phyloP scores from a whole-genome alignment of 2,113 vertebrate genomes.

The Hoplias malabaricus region DNA sequence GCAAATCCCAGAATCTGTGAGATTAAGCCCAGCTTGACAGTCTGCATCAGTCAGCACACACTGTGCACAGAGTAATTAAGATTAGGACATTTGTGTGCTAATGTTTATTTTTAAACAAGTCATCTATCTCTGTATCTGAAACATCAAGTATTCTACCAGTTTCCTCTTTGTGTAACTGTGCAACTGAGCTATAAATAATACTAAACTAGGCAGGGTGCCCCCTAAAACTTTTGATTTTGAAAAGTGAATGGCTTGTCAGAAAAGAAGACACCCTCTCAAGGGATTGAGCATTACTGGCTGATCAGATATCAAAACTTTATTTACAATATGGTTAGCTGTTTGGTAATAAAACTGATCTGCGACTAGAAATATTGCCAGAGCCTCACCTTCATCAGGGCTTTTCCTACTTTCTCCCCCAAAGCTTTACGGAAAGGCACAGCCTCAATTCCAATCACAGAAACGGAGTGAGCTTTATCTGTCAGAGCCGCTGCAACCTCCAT shows the following conservation, averaged over 20 bases:
- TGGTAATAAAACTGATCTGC: too few relatives aligned
- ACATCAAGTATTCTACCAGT: neutral
- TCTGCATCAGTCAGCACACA: neutral
- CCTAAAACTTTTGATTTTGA: neutral
- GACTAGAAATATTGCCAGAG: neutral
- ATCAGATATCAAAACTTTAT: too few relatives aligned
- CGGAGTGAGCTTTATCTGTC: conserved; percentile 91
- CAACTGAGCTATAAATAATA: too few relatives aligned
- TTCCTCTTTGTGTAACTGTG: neutral
- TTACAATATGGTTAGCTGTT: too few relatives aligned
- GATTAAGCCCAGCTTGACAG: too few relatives aligned
- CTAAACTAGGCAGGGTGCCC: too few relatives aligned
- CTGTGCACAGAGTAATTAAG: neutral
- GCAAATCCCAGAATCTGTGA: neutral
- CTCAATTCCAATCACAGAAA: conserved; percentile 92
- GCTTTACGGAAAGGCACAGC: conserved; percentile 88
- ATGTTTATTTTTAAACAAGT: neutral
- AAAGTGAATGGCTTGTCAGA: too few relatives aligned
- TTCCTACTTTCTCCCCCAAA: conserved; percentile 92
- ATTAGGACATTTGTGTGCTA: neutral
- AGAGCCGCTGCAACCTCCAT: conserved; percentile 97
- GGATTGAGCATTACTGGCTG: too few relatives aligned
- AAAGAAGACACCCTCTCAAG: too few relatives aligned
- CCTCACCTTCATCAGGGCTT: conserved; percentile 91
- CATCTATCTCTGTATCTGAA: neutral